Evolutionary conservation across 2,888 invertebrate species (phyloP).

Genomic region (Morpho achilles): DNA sequence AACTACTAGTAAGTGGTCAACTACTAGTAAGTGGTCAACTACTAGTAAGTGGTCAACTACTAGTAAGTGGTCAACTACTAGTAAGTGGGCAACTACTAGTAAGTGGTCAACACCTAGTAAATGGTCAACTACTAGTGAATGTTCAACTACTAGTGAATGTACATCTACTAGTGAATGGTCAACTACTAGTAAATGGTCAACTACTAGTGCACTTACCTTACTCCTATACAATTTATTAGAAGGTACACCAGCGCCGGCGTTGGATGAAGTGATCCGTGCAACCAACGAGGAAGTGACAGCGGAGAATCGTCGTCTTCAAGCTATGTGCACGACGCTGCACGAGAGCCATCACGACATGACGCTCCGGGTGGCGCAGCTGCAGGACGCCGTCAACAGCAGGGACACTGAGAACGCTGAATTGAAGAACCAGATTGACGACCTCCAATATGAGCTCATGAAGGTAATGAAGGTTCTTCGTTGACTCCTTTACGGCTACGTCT

Average conservation of each 20-base stretch:
- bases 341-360: constrained; percentile 96
- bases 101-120: too few relatives aligned
- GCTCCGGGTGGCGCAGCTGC: constrained; percentile 91
- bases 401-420: constrained; percentile 97
- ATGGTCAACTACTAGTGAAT: too few relatives aligned
- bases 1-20: too few relatives aligned
- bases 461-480: constrained; percentile 39
- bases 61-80: too few relatives aligned
- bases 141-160: too few relatives aligned
- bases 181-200: too few relatives aligned
- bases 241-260: constrained; percentile 83
- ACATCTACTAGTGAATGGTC: too few relatives aligned
- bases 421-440: constrained; percentile 96
- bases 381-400: constrained; percentile 92
- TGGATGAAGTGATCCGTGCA: constrained; percentile 91
- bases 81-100: too few relatives aligned
- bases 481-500: too few relatives aligned
- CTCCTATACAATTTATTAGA: constrained; percentile 30
- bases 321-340: constrained; percentile 92
- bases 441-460: constrained; percentile 95
- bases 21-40: too few relatives aligned
- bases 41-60: too few relatives aligned
- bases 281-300: constrained; percentile 92
- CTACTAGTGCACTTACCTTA: too few relatives aligned
- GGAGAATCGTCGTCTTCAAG: constrained; percentile 95